phyloP scores from a whole-genome alignment of 2,797 vertebrate genomes.

The Clangula hyemalis region DNA sequence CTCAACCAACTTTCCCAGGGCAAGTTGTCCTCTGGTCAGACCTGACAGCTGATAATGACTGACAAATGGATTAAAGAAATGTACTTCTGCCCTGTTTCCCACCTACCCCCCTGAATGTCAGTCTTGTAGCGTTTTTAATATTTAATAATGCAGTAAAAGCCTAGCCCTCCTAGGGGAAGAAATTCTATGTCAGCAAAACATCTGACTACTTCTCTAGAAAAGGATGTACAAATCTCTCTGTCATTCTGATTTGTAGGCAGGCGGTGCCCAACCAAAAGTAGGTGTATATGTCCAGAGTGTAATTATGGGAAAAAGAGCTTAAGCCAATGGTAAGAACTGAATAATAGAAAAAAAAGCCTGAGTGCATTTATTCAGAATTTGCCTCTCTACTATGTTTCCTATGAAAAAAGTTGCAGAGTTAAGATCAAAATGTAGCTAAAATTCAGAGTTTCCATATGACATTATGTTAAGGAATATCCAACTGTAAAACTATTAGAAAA shows the following conservation, averaged over 20 bases:
- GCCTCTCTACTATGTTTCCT: background rate
- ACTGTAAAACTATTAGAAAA: background rate
- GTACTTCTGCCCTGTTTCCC: background rate
- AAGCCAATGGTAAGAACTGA: background rate
- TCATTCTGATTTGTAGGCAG: background rate
- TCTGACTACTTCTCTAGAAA: background rate
- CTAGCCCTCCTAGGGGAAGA: background rate
- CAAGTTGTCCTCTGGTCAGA: background rate
- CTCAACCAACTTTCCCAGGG: background rate
- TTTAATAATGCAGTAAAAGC: conserved; percentile 25
- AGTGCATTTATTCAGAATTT: background rate
- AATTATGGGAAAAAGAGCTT: background rate
- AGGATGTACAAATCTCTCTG: background rate
- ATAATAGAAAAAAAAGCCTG: background rate
- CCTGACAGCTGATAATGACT: background rate
- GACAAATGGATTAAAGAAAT: background rate
- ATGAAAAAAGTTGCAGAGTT: background rate
- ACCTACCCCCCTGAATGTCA: accelerated
- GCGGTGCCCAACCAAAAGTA: background rate
- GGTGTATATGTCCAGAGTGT: background rate
- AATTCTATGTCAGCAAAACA: background rate
- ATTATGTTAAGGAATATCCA: background rate
- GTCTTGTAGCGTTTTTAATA: conserved; percentile 13
- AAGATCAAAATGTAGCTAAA: background rate
- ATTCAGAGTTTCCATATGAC: background rate